Evolutionary conservation across 2,113 vertebrate genomes (phyloP).

Genomic region (Phodopus roborovskii): DNA sequence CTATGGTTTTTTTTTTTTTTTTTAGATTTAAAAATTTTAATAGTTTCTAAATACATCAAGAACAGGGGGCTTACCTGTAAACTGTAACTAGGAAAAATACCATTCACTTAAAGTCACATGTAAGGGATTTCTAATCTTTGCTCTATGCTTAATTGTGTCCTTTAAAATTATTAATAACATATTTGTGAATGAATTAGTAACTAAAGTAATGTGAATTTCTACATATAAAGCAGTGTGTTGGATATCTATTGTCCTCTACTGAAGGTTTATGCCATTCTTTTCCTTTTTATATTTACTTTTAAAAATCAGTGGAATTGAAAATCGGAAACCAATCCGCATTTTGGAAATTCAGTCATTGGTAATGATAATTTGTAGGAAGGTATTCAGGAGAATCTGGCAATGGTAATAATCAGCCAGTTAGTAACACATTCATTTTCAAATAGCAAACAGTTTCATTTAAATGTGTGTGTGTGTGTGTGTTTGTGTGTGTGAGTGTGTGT

Average conservation of each 20-base stretch:
- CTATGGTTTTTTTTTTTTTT: slow-evolving; percentile 80
- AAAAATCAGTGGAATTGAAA: slow-evolving; percentile 13
- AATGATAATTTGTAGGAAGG: background rate
- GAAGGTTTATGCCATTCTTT: background rate
- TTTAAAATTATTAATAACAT: slow-evolving; percentile 30
- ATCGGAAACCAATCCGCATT: slow-evolving; percentile 3
- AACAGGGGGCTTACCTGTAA: slow-evolving; percentile 83
- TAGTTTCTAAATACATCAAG: slow-evolving; percentile 81
- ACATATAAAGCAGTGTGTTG: background rate
- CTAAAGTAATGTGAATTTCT: slow-evolving; percentile 38
- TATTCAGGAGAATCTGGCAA: background rate
- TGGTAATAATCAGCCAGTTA: background rate
- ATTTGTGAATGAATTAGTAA: background rate
- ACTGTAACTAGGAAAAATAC: slow-evolving; percentile 76
- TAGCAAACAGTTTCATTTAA: background rate
- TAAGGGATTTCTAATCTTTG: slow-evolving; percentile 63
- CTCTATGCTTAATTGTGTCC: slow-evolving; percentile 44
- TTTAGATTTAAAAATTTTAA: slow-evolving; percentile 65
- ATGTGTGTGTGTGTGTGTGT: background rate
- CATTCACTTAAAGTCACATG: slow-evolving; percentile 82
- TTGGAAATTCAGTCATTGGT: background rate
- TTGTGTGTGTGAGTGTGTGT: background rate
- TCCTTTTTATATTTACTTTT: background rate
- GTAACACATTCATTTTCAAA: background rate
- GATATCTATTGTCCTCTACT: background rate